Evolutionary conservation across 2,888 invertebrate species (phyloP), one percentile per base, ranked within the genome.

Genomic region (Lysandra bellargus): DNA sequence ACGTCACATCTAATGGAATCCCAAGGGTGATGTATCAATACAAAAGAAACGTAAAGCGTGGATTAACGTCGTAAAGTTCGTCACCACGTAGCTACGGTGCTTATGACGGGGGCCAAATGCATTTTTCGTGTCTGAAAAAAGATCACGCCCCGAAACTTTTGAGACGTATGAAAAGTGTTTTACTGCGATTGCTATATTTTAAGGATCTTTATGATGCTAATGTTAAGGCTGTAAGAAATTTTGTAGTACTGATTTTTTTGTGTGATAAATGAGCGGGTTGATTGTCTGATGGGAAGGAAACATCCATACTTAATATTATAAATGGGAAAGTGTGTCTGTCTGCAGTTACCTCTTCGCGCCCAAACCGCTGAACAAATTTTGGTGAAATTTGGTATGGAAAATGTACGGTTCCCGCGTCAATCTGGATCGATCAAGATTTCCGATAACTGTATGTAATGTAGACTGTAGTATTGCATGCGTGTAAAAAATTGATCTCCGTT

Each of bases 91-190:
- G 85, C 85, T 88, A 89, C 88, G 89, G 84, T 89, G 90, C 89
- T 92, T 91, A 92, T 91, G 90, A 90, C 86, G 84, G 88, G 88
- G 91, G 89, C 91, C 92, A 92, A 93, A 92, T 93, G 92, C 91
- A 92, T 91, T 93, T 93, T 89, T 92, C 93, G 89, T 93, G 93
- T 93, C 88, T 84, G 88, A 88, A 92, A 91, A 92, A 92, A 91
- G 90, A 89, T 88, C 83, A 85, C 84, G 85, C 86, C 88, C 9
- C 85, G 83, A 85, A 86, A 85, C 83, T 85, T 81, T 83, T 44
- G 60, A 60, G 74, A 74, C 44, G 53, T 14, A 78, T 73, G n/a
- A 69, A 64, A 69, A 69, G 69, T 37, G 69, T 33, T 69, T 69
- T 64, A 64, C 64, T 37, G 17, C 69, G 7, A 33, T 69, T 69